Base-by-base conservation (phyloP, 1,140 invertebrate species). In the Procambarus virginalis region DNA sequence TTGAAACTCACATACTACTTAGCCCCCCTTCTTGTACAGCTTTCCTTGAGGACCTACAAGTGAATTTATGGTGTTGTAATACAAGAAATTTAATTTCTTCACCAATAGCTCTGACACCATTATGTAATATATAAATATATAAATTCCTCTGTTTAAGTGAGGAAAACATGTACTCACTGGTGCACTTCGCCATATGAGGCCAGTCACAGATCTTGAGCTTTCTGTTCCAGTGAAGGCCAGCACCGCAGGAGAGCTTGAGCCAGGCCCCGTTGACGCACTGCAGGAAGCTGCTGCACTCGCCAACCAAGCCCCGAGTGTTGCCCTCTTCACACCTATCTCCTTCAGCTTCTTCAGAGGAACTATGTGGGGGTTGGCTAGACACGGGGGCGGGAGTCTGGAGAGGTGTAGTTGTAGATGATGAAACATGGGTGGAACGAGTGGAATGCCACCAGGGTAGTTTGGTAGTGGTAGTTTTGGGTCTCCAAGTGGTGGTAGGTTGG, bases 221-320 rank as follows among this genome's bases (percentile, higher is more conserved):
- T 78, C 95, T 93, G 87, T 95, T 94, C 92, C 95, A 96, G 91
- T 94, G 94, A 3, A 95, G 94, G 91, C 95, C 95, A 80, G 95
- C 95, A 0, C 94, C 92, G 91, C 96, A 96, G 9, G 58, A 8
- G 9, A 88, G 89, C 20, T 14, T 45, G 4, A 82, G 4, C 68
- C 64, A 78, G 3, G 5, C 51, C 3, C 86, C 83, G 17, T 75
- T 83, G 51, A 84, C 34, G 58, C 92, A 92, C 90, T 91, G 82
- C 8, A 60, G 46, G 83, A 83, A 91, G 14, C 51, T 81, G 10
- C n/a, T 60, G 46, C 92, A 92, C 80, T 84, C 49, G 49, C 92
- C 91, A 12, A 55, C 60, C 8, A 91, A 78, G 48, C 48, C 70
- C 34, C 49, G 34, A n/a, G 49, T 45, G 58, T 80, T 12, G 70